Evolutionary conservation across 1,140 invertebrate species (phyloP).

Genomic region (Magallana gigas): DNA sequence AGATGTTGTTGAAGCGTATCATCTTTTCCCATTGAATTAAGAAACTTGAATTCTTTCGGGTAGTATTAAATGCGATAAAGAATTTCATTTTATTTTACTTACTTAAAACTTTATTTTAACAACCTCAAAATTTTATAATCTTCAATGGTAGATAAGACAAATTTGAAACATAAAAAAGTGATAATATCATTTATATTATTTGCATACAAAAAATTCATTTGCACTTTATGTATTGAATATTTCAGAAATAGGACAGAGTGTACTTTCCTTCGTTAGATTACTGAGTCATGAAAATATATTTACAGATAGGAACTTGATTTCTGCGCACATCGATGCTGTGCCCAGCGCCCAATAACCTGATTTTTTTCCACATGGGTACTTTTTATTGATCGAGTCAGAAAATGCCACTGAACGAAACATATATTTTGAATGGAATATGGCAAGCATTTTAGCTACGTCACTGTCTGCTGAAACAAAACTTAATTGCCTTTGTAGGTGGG

Average conservation of each 20-base stretch:
- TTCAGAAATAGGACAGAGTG: not conserved
- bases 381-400: not conserved
- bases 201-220: not conserved
- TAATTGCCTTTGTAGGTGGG: too few species aligned
- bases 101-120: not conserved
- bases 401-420: not conserved
- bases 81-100: not conserved
- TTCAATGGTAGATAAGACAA: not conserved
- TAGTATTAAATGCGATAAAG: not conserved
- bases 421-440: not conserved
- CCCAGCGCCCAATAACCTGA: constrained; percentile 1
- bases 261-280: not conserved
- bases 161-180: not conserved
- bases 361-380: constrained; percentile 22
- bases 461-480: too few species aligned
- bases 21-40: not conserved
- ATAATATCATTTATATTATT: not conserved
- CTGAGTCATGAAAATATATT: constrained; percentile 17
- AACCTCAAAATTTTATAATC: not conserved
- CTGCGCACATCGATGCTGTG: not conserved
- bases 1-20: constrained; percentile 30
- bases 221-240: not conserved
- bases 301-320: not conserved
- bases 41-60: not conserved
- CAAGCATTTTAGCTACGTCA: too few species aligned